Evolutionary conservation across 2,888 invertebrate species (phyloP), one percentile per base, ranked within the genome.

Genomic region (Pyrocoelia pectoralis): DNA sequence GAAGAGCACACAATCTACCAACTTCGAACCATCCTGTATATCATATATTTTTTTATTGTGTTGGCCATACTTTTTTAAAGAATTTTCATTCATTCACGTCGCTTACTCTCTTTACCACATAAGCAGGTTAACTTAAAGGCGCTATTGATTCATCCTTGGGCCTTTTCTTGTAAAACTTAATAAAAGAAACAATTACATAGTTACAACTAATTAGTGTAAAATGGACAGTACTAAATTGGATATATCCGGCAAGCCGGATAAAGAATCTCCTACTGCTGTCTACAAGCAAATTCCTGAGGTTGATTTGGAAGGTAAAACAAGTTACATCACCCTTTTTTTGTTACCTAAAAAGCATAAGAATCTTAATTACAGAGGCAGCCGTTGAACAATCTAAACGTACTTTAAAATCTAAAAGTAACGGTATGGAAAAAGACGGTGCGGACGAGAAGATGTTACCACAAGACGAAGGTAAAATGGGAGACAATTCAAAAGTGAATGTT

Each of bases 401-500:
- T 12, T 80, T 74, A 50, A 80, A 83, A 70, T 68, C 69, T 29
- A 83, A 83, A 58, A 73, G 72, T 19, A 73, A 73, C 58, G 77
- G 80, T 38, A 81, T 83, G 15, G 82, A 83, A 40, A 65, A 70
- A 8, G 90, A 90, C 83, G 90, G 88, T 58, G 89, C 90, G 2
- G 88, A 89, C 73, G 90, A 90, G 82, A 89, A 88, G 75, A 87
- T 91, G 83, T 80, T 91, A 57, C 82, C 84, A 9, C 84, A 84
- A 52, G 87, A 87, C 19, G 86, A 85, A 57, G 85, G 85, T 72
- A 85, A 86, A 38, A 83, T 86, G 77, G 83, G 86, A 60, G 81
- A 84, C 15, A 84, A 76, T 61, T 74, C 84, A 8, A 84, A 86
- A 55, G 86, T 87, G 19, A 85, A 85, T 74, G 83, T 85, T 78